Evolutionary conservation across 2,113 vertebrate genomes (phyloP).

Genomic region (Pseudolaguvia tuberculata): DNA sequence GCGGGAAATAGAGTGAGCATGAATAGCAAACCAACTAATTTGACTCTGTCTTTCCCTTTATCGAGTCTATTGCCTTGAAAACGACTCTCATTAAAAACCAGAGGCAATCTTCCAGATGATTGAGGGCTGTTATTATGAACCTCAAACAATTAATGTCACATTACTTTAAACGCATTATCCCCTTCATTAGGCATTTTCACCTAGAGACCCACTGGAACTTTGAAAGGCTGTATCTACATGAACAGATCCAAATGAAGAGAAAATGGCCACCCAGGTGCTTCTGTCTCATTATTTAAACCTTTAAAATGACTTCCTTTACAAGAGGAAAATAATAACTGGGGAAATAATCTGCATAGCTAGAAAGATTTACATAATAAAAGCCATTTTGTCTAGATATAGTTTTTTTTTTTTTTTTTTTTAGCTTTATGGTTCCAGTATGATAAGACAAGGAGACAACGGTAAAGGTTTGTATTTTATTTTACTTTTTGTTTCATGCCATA

Average conservation of each 20-base stretch:
- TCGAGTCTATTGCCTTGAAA: constrained; percentile 57
- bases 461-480: neutral
- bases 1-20: constrained; percentile 63
- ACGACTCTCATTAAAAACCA: constrained; percentile 53
- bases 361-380: constrained; percentile 48
- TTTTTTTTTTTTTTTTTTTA: too few relatives aligned
- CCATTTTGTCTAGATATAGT: too few relatives aligned
- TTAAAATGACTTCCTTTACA: constrained; percentile 51
- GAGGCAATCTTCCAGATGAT: constrained; percentile 61
- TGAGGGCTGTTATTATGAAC: constrained; percentile 60
- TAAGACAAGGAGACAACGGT: neutral
- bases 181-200: constrained; percentile 61
- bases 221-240: constrained; percentile 54
- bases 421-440: too few relatives aligned
- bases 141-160: constrained; percentile 66
- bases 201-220: constrained; percentile 51
- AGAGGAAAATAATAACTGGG: constrained; percentile 16
- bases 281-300: constrained; percentile 49
- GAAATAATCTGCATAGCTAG: constrained; percentile 42
- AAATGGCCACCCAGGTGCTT: constrained; percentile 52
- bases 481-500: neutral
- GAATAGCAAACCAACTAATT: constrained; percentile 63
- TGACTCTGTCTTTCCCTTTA: constrained; percentile 58
- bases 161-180: constrained; percentile 61
- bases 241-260: constrained; percentile 33